Percentiles rank a stretch among this genome's conserved stretches.
These are phyloP conservation scores for Motacilla alba DNA, from an alignment of 2,113 vertebrate species.

Conservation along the genomic window DNA sequence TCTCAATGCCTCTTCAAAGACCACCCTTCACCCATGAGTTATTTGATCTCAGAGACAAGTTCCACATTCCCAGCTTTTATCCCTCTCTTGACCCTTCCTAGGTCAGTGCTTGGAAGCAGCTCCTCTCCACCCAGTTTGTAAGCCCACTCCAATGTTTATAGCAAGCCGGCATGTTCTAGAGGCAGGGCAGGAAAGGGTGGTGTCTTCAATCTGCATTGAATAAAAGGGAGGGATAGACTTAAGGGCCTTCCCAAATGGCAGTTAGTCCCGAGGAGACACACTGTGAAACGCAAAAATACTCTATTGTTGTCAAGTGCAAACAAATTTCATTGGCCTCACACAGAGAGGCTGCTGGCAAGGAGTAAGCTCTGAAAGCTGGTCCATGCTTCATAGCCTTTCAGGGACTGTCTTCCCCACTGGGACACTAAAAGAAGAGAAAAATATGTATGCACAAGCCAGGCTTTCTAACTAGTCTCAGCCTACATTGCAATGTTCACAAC, in stretches of 20 bases:
- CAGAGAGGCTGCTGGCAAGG: slow-evolving; percentile 44
- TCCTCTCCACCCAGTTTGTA: background rate
- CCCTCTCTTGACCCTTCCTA: background rate
- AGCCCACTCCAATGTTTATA: background rate
- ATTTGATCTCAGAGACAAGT: background rate
- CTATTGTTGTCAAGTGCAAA: slow-evolving; percentile 56
- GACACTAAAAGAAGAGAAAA: slow-evolving; percentile 38
- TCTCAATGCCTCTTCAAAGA: background rate
- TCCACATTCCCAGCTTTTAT: background rate
- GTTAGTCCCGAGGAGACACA: background rate
- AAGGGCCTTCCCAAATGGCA: slow-evolving; percentile 15
- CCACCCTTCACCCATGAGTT: background rate
- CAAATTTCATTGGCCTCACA: slow-evolving; percentile 54
- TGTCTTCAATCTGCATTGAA: background rate
- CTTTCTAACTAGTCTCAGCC: slow-evolving; percentile 8
- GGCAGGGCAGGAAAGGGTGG: background rate
- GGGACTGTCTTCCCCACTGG: slow-evolving; percentile 2
- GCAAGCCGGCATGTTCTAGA: background rate
- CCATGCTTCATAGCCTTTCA: slow-evolving; percentile 24
- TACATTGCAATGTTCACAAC: background rate
- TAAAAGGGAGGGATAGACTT: background rate
- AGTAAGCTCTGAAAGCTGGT: slow-evolving; percentile 20
- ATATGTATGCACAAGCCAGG: background rate
- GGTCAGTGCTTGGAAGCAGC: background rate
- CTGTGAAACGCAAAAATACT: slow-evolving; percentile 8